Conservation (phyloP, 2,797 vertebrate genomes). For the Graptemys geographica region DNA sequence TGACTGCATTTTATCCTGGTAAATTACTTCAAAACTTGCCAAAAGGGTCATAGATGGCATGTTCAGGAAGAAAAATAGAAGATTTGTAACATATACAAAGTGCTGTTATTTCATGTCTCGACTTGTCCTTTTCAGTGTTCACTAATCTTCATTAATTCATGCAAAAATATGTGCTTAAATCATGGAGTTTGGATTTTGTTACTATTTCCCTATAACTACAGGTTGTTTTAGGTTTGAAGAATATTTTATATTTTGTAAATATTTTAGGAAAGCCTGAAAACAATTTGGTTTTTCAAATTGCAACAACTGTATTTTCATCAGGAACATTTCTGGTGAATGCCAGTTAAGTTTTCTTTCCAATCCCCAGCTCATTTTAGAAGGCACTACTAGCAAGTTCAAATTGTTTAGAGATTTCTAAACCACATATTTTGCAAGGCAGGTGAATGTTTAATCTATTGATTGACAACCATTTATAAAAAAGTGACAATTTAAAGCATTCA, state of each 20-base stretch:
- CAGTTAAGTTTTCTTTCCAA: not conserved
- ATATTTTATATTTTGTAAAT: not conserved
- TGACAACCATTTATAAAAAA: not conserved
- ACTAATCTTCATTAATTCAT: not conserved
- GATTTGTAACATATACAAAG: not conserved
- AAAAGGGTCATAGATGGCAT: not conserved
- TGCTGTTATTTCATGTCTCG: not conserved
- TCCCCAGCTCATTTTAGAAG: not conserved
- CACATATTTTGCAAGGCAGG: not conserved
- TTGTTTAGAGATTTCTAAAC: not conserved
- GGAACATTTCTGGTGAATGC: not conserved
- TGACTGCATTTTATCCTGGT: not conserved
- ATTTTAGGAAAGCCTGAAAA: not conserved
- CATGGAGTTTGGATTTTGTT: not conserved
- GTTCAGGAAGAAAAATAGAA: not conserved
- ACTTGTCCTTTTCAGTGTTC: not conserved
- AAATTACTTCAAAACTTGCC: not conserved
- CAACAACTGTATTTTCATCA: not conserved
- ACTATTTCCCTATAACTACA: not conserved
- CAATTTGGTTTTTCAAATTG: not conserved
- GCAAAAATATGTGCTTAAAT: not conserved
- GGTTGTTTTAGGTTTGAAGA: not conserved
- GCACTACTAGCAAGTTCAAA: not conserved
- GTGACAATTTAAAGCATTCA: not conserved
- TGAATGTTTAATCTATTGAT: not conserved